Evolutionary conservation across 1,140 invertebrate genomes (phyloP).

Genomic region (Apis dorsata): DNA sequence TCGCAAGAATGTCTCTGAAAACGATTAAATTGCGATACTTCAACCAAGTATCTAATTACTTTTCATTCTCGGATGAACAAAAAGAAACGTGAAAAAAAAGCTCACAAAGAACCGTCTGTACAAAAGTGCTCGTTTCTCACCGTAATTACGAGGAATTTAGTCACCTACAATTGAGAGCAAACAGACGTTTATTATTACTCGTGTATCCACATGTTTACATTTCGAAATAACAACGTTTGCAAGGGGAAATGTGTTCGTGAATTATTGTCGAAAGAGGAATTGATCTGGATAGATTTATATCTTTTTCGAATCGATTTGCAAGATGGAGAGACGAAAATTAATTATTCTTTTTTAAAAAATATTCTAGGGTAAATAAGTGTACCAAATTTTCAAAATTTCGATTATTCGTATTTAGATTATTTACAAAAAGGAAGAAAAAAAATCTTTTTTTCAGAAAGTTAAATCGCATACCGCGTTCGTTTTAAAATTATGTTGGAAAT

Average conservation of each 20-base stretch:
- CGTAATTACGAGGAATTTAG: constrained; percentile 20
- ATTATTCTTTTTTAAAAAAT: too few relatives aligned
- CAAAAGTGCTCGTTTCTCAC: constrained; percentile 7
- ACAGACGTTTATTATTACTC: constrained; percentile 25
- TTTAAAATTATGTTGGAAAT: background rate
- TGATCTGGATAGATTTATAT: too few relatives aligned
- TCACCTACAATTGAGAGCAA: constrained; percentile 7
- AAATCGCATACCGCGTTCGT: background rate
- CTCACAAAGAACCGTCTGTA: background rate
- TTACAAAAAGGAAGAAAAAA: too few relatives aligned
- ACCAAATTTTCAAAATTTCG: too few relatives aligned
- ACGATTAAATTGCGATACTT: background rate
- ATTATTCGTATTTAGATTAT: too few relatives aligned
- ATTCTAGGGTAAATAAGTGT: too few relatives aligned
- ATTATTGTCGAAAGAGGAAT: too few relatives aligned
- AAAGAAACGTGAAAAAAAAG: too few relatives aligned
- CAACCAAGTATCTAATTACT: background rate
- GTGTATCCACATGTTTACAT: constrained; percentile 1
- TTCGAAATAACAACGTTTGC: background rate
- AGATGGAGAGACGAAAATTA: too few relatives aligned
- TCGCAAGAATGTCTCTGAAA: background rate
- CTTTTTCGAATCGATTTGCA: too few relatives aligned
- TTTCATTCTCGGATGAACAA: background rate
- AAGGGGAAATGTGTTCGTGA: background rate
- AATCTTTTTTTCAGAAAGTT: background rate